Base-by-base conservation (phyloP, 2,113 vertebrate genomes). In the Oncorhynchus kisutch region DNA sequence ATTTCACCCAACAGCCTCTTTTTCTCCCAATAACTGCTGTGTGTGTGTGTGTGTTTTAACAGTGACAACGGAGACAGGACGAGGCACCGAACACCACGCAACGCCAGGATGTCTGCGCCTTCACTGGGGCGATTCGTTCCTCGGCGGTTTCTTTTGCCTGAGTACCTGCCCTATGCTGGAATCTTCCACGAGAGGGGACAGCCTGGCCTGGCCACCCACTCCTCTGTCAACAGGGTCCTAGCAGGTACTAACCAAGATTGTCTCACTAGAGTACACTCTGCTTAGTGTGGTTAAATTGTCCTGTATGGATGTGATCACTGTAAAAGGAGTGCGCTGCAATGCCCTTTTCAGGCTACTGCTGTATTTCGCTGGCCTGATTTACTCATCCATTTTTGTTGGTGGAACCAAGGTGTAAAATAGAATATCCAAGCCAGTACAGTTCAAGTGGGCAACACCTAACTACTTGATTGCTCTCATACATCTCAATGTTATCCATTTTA, bases 171-270 rank as follows among this genome's bases (percentile, higher is more conserved):
- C 84, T 99, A 99, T 39, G 97, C 98, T 79, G 98, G 98, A 54
- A 98, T 99, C 93, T 99, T 99, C 92, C 97, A 99, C 14, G 98
- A 99, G 82, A 90, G 98, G 72, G 97, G 98, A 77, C 98, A 99
- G 85, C 96, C 97, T 31, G 98, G 98, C 25, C 92, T 99, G 86
- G 97, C 98, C 72, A 99, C 98, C 57, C 98, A 99, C 91, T 98
- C 98, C 62, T 98, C 98, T 75, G 97, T 99, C 88, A 99, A 99
- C 91, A 94, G 98, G 83, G 97, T 99, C 62, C 93, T 99, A 27
- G 98, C 98, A 91, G 97, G 97, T 98, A 95, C 90, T 80, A 20
- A 8, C 5, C 16, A 45, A 45, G 9, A 11, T 45, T 45, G 9
- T 12, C 9, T 45, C 39, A 45, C 39, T 45, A 12, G 39, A 45